These are phyloP conservation scores for Leiothrix lutea DNA, from an alignment of 2,113 vertebrate species.

Conservation along the genomic window DNA sequence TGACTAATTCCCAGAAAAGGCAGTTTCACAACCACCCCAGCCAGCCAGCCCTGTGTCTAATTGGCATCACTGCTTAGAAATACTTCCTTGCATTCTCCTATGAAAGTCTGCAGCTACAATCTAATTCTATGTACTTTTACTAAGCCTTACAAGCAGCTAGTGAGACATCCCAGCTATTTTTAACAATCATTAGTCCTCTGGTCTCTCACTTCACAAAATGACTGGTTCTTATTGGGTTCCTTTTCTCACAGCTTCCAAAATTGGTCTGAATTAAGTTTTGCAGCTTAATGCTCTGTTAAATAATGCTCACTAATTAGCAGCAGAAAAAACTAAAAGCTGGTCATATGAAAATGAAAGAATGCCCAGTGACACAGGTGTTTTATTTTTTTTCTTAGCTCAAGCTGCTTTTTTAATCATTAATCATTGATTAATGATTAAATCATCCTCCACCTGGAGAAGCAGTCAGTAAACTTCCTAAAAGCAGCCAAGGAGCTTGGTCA, in stretches of 20 bases:
- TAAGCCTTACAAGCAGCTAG: not conserved
- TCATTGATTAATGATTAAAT: not conserved
- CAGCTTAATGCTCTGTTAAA: not conserved
- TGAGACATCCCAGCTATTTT: not conserved
- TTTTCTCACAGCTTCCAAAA: not conserved
- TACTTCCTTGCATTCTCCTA: slow-evolving; percentile 6
- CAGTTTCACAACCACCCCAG: slow-evolving; percentile 46
- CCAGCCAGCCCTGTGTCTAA: slow-evolving; percentile 27
- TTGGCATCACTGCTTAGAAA: slow-evolving; percentile 1
- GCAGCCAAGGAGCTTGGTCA: not conserved
- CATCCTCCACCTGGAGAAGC: not conserved
- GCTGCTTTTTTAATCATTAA: not conserved
- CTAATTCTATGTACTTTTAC: not conserved
- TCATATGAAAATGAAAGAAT: not conserved
- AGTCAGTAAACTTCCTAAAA: not conserved
- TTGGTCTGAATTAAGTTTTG: not conserved
- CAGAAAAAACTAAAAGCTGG: not conserved
- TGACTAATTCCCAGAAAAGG: slow-evolving; percentile 57
- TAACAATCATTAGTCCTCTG: not conserved
- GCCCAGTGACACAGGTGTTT: not conserved
- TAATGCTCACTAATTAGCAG: not conserved
- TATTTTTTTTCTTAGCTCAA: not conserved
- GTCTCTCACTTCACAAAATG: not conserved
- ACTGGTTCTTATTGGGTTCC: not conserved
- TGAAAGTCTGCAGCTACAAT: not conserved